Percentiles rank a stretch among this genome's conserved stretches.
Evolutionary conservation across 1,140 invertebrate genomes (phyloP).

Genomic region (Teleopsis dalmanni): DNA sequence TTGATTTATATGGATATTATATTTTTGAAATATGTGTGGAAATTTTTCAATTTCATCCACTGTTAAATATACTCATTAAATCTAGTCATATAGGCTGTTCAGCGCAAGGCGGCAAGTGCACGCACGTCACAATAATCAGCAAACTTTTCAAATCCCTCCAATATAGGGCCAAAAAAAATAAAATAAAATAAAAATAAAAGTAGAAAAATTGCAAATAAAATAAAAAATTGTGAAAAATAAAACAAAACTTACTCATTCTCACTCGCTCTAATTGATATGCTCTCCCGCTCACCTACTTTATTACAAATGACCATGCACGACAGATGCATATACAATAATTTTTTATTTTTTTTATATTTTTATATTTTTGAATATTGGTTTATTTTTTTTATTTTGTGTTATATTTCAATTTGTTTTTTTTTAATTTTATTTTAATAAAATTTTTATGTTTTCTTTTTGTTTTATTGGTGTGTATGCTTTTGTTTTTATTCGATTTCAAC

Average conservation of each 20-base stretch:
- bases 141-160: constrained; percentile 35
- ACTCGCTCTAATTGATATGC: constrained; percentile 9
- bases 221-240: constrained; percentile 10
- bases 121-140: constrained; percentile 21
- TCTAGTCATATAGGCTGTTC: too few relatives aligned
- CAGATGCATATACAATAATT: neutral
- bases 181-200: neutral
- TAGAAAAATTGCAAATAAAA: constrained; percentile 11
- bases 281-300: constrained; percentile 8
- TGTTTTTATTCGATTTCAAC: constrained; percentile 2
- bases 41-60: too few relatives aligned
- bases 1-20: too few relatives aligned
- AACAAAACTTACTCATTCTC: constrained; percentile 12
- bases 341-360: neutral
- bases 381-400: neutral
- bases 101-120: too few relatives aligned
- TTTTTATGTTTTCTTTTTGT: neutral
- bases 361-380: neutral
- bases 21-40: too few relatives aligned
- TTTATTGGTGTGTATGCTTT: constrained; percentile 6
- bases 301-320: neutral
- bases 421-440: neutral
- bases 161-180: constrained; percentile 28
- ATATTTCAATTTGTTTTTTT: constrained; percentile 6
- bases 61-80: too few relatives aligned